These are phyloP conservation scores for Bufo gargarizans DNA, from an alignment of 2,113 vertebrate species.

Conservation along the genomic window DNA sequence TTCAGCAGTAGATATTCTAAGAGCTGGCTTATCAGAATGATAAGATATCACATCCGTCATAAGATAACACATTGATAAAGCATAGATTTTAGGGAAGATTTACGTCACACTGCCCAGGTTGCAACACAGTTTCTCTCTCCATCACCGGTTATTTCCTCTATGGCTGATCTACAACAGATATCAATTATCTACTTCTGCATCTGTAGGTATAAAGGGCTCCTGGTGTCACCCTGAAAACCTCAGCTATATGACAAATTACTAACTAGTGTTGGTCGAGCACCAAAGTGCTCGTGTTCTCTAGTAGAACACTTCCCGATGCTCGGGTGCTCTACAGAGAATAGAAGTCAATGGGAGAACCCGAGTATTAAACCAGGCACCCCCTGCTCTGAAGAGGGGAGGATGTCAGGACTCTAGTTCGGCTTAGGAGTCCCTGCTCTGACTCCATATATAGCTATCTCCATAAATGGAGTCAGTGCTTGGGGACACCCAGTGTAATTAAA, in stretches of 20 bases:
- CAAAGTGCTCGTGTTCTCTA: too few species aligned
- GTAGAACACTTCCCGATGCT: too few species aligned
- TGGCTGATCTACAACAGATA: neutral
- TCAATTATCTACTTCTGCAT: conserved; percentile 30
- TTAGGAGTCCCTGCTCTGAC: too few species aligned
- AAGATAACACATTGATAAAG: neutral
- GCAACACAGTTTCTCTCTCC: neutral
- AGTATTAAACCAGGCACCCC: too few species aligned
- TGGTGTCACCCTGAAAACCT: neutral
- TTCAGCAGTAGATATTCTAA: neutral
- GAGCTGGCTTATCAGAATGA: too few species aligned
- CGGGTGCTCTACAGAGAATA: too few species aligned
- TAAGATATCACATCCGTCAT: neutral
- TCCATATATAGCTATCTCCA: too few species aligned
- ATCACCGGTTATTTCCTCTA: neutral
- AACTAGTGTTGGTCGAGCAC: neutral
- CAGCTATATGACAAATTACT: neutral
- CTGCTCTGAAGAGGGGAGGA: too few species aligned
- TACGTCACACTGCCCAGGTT: neutral
- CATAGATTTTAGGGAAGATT: neutral
- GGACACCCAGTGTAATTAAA: too few species aligned
- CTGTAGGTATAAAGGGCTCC: neutral
- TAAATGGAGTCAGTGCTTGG: too few species aligned
- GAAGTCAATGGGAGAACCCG: too few species aligned
- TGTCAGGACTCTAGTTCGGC: too few species aligned